These are phyloP conservation scores for Bruchidius siliquastri DNA, from an alignment of 2,888 invertebrate genomes.

Conservation along the genomic window DNA sequence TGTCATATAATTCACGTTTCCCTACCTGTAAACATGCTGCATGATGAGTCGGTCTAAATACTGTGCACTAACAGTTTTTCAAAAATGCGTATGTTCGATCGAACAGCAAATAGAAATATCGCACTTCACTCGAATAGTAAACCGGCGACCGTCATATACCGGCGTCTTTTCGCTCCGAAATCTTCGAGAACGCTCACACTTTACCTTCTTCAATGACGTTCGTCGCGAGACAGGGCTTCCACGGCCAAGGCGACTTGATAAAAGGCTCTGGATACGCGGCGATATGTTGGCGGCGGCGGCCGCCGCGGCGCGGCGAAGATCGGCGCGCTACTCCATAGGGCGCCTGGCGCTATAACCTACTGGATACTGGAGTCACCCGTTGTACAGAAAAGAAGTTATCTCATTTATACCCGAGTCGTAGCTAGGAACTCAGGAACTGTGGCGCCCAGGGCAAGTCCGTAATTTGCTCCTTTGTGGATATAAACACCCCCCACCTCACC, in stretches of 20 bases:
- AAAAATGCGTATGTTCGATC: background rate
- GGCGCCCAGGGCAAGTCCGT: no score
- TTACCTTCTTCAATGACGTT: background rate
- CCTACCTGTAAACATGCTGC: background rate
- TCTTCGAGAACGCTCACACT: background rate
- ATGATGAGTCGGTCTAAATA: background rate
- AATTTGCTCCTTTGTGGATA: no score
- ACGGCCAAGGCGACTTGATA: background rate
- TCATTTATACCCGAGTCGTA: no score
- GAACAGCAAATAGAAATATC: background rate
- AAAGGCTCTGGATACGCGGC: background rate
- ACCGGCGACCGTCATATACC: background rate
- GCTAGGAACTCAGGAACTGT: no score
- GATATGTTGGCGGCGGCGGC: background rate
- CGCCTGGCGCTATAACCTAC: background rate
- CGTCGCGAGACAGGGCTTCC: background rate
- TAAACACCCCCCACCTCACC: no score
- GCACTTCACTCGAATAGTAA: background rate
- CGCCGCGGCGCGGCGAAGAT: no score
- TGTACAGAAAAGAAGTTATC: no score
- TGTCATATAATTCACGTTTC: no score
- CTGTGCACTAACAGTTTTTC: background rate
- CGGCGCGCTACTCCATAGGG: background rate
- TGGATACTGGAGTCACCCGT: no score
- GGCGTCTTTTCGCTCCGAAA: background rate